These are phyloP conservation scores for Geodia barretti DNA, from an alignment of 37 sponge, comb jelly and placozoan genomes.

Conservation along the genomic window DNA sequence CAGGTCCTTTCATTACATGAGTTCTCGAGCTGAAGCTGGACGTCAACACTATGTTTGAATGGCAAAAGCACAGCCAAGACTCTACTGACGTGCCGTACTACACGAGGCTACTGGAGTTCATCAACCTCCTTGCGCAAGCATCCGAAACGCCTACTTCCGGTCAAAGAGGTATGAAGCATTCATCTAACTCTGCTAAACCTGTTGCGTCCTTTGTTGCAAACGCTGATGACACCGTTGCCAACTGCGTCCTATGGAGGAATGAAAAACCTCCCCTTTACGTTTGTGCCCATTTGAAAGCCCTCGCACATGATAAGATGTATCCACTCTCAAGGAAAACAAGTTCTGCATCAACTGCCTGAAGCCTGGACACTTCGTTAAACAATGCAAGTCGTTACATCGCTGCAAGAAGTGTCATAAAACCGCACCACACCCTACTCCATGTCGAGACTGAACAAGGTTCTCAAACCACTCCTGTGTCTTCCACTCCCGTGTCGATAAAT, in stretches of 20 bases:
- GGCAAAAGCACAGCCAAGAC: constrained; percentile 32
- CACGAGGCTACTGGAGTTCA: background rate
- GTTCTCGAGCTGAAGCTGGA: constrained; percentile 24
- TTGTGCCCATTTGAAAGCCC: constrained; percentile 8
- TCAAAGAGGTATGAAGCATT: background rate
- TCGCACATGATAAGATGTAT: constrained; percentile 21
- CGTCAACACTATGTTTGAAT: constrained; percentile 30
- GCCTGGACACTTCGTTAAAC: constrained; percentile 20
- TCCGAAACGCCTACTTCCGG: constrained; percentile 11
- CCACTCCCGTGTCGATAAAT: background rate
- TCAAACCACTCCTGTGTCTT: background rate
- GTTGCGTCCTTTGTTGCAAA: background rate
- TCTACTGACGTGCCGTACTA: constrained; percentile 10
- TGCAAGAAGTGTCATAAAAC: constrained; percentile 1
- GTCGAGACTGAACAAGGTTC: constrained; percentile 5
- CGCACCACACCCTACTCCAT: constrained; percentile 23
- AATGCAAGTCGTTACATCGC: constrained; percentile 7
- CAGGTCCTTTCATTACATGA: constrained; percentile 19
- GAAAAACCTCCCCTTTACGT: constrained; percentile 29
- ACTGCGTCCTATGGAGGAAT: constrained; percentile 17
- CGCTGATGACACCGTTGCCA: background rate
- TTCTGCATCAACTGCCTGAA: constrained; percentile 22
- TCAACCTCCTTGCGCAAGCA: constrained; percentile 20
- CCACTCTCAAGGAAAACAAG: constrained; percentile 4
- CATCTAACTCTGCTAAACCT: background rate